Evolutionary conservation across 1,140 invertebrate genomes (phyloP).

Genomic region (Lepidurus apus): DNA sequence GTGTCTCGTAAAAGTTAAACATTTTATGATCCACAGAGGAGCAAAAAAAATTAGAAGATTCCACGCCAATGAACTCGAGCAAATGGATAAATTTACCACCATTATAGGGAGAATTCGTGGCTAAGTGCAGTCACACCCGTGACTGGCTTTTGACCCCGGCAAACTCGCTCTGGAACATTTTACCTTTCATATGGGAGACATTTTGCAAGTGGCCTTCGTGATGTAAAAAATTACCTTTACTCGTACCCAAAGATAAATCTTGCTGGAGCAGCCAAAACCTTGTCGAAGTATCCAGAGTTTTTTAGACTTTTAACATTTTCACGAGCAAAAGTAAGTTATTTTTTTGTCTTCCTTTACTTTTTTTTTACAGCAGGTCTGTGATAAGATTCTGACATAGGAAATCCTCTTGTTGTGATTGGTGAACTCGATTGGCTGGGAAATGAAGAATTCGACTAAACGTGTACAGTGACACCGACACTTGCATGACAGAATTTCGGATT

Average conservation of each 20-base stretch:
- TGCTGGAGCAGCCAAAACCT: background rate
- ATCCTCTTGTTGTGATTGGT: no score
- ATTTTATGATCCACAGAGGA: background rate
- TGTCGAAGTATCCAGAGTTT: no score
- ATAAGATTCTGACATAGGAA: no score
- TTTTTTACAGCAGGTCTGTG: no score
- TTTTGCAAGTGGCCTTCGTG: background rate
- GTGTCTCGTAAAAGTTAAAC: background rate
- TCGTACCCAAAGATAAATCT: background rate
- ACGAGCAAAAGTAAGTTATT: no score
- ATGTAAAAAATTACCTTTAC: background rate
- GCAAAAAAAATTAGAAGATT: background rate
- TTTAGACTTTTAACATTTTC: no score
- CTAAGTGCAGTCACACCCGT: background rate
- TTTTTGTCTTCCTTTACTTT: no score
- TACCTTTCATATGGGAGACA: background rate
- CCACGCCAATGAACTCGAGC: conserved; percentile 20
- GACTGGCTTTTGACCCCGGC: background rate
- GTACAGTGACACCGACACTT: background rate
- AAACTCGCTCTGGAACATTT: conserved; percentile 15
- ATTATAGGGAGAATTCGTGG: background rate
- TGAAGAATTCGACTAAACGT: no score
- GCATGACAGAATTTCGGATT: background rate
- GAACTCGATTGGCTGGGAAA: no score
- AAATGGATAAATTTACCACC: background rate